A percentile compares a stretch with the other conserved stretches of the same genome.
Evolutionary conservation across 2,888 invertebrate genomes (phyloP).

Genomic region (Oligia latruncula): DNA sequence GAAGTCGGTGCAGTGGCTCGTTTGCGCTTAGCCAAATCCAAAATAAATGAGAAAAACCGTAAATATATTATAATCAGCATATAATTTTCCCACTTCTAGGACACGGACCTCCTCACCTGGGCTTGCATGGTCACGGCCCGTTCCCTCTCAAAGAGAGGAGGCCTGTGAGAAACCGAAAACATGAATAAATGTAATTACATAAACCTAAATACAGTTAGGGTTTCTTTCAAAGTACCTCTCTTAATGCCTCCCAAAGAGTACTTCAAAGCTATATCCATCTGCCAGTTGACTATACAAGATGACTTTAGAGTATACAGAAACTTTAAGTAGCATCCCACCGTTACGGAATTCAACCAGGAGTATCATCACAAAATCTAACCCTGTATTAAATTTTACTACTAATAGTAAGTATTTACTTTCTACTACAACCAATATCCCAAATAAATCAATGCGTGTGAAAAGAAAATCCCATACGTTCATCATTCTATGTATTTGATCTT

Average conservation of each 20-base stretch:
- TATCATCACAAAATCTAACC: neutral
- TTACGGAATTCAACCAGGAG: neutral
- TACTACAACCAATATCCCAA: neutral
- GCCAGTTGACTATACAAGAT: neutral
- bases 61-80: neutral
- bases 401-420: too few species aligned
- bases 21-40: neutral
- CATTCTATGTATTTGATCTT: neutral
- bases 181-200: neutral
- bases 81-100: neutral
- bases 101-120: neutral
- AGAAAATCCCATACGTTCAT: neutral
- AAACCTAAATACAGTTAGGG: neutral
- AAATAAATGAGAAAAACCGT: slow-evolving; percentile 5
- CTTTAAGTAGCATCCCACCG: neutral
- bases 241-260: neutral
- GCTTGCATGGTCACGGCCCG: neutral
- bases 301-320: neutral
- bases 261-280: neutral
- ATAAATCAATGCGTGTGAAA: neutral
- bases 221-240: neutral
- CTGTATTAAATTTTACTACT: neutral
- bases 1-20: neutral
- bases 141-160: neutral
- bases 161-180: neutral